A percentile compares a stretch with the other conserved stretches of the same genome.
phyloP scores from a whole-genome alignment of 1,140 invertebrate genomes.

The Triops cancriformis region DNA sequence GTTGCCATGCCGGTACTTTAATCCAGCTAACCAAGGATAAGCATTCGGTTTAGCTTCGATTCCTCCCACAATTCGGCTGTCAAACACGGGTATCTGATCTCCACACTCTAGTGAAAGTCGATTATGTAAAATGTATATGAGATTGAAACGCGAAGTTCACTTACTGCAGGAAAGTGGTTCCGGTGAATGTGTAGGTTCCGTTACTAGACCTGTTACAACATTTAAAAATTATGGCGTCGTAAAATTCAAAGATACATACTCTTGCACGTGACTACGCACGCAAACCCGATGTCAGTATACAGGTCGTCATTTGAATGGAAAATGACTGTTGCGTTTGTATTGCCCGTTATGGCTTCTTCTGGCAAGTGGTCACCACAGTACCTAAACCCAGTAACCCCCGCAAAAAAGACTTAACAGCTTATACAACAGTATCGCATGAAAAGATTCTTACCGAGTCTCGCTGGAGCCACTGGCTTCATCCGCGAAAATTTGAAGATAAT shows the following conservation, averaged over 20 bases:
- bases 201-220: neutral
- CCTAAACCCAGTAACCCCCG: neutral
- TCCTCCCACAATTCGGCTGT: constrained; percentile 31
- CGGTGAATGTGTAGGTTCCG: neutral
- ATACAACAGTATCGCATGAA: neutral
- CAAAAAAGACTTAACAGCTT: neutral
- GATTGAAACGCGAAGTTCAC: neutral
- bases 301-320: constrained; percentile 20
- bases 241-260: neutral
- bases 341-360: neutral
- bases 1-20: neutral
- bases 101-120: constrained; percentile 16
- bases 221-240: neutral
- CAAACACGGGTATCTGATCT: neutral
- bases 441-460: neutral
- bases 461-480: neutral
- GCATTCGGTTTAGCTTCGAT: constrained; percentile 25
- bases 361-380: constrained; percentile 19
- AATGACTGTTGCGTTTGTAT: neutral
- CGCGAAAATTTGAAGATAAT: constrained; percentile 9
- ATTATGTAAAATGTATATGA: neutral
- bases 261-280: constrained; percentile 22
- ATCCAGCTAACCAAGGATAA: constrained; percentile 32
- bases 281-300: constrained; percentile 21
- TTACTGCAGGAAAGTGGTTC: constrained; percentile 16